phyloP scores from a whole-genome alignment of 2,113 vertebrate species.

The Dolichotis patagonum region DNA sequence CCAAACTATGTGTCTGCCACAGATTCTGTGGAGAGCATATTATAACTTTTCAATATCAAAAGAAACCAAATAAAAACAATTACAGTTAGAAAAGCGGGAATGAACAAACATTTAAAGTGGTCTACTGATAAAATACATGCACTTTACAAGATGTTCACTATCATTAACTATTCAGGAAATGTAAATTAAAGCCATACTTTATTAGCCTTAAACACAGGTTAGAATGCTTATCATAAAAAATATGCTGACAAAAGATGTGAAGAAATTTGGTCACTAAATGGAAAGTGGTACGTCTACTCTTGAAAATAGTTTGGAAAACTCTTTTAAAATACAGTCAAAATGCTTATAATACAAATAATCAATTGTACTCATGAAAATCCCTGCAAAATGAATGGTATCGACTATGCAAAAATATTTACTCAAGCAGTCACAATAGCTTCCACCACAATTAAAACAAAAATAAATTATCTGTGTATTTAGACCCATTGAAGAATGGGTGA shows the following conservation, averaged over 20 bases:
- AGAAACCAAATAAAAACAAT: not conserved
- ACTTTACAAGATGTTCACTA: not conserved
- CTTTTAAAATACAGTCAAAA: not conserved
- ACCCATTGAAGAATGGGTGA: not conserved
- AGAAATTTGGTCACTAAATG: not conserved
- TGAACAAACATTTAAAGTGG: not conserved
- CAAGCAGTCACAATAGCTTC: too few species aligned
- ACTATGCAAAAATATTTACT: too few species aligned
- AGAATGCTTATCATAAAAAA: not conserved
- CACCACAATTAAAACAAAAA: too few species aligned
- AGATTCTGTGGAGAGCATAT: not conserved
- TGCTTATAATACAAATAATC: not conserved
- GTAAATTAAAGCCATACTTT: not conserved
- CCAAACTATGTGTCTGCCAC: not conserved
- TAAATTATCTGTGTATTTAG: not conserved
- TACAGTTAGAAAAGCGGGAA: not conserved
- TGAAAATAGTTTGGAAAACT: not conserved
- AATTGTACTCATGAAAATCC: too few species aligned
- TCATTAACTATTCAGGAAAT: not conserved
- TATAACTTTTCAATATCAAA: not conserved
- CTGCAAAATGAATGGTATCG: too few species aligned
- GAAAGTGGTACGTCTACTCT: not conserved
- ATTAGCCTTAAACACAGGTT: not conserved
- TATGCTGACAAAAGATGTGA: not conserved
- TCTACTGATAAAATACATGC: not conserved